Conservation (phyloP, 2,113 vertebrate species). For the Ptilorrhoa leucosticta region DNA sequence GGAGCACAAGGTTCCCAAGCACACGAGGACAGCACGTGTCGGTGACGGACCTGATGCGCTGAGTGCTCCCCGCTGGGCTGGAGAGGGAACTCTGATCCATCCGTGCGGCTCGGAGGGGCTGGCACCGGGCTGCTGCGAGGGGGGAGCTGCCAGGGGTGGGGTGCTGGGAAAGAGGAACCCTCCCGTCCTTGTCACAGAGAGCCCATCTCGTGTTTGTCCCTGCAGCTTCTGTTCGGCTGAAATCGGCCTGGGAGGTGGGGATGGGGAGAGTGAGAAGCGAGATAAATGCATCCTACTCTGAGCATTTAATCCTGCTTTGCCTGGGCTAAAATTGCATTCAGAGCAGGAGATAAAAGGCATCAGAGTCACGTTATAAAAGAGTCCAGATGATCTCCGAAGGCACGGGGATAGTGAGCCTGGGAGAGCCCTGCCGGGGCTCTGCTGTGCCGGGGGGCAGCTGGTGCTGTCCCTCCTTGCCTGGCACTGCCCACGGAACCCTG, state of each 20-base stretch:
- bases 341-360: slow-evolving; percentile 65
- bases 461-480: neutral
- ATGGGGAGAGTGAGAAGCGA: neutral
- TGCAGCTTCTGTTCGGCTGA: slow-evolving; percentile 16
- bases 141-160: neutral
- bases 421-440: neutral
- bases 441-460: neutral
- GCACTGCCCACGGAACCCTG: neutral
- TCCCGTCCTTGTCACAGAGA: neutral
- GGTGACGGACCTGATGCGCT: neutral
- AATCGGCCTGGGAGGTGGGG: neutral
- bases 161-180: neutral
- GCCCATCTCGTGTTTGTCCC: neutral
- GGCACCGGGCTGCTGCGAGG: neutral
- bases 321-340: slow-evolving; percentile 57
- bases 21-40: neutral
- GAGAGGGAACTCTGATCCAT: neutral
- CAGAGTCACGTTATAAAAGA: neutral
- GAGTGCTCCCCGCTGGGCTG: neutral
- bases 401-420: neutral
- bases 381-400: slow-evolving; percentile 35
- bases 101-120: neutral
- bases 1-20: neutral
- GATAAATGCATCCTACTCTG: slow-evolving; percentile 64
- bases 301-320: slow-evolving; percentile 74